phyloP scores from a whole-genome alignment of 2,888 invertebrate genomes.

The Sipha maydis region DNA sequence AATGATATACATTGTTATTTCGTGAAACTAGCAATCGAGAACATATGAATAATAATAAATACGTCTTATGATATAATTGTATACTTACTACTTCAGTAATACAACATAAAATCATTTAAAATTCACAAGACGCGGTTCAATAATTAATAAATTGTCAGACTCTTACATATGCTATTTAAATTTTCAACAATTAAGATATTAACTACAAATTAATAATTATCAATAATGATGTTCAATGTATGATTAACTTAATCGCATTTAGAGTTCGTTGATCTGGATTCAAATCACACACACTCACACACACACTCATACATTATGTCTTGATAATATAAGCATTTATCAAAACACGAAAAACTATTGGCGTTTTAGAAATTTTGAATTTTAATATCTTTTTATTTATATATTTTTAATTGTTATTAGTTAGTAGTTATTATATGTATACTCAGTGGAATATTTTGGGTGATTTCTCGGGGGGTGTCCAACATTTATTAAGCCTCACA shows the following conservation, averaged over 20 bases:
- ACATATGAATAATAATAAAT: neutral
- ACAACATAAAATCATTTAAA: neutral
- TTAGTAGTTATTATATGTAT: neutral
- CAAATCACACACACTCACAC: neutral
- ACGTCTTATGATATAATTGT: neutral
- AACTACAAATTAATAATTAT: neutral
- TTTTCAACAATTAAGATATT: neutral
- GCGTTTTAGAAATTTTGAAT: neutral
- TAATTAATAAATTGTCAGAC: neutral
- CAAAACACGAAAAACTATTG: neutral
- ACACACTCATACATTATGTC: neutral
- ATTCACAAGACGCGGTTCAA: neutral
- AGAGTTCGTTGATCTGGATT: neutral
- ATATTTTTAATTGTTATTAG: neutral
- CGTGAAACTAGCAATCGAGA: neutral
- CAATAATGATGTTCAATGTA: neutral
- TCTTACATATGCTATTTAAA: neutral
- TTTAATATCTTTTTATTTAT: neutral
- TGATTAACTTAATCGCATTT: neutral
- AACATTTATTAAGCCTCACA: no score
- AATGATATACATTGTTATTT: neutral
- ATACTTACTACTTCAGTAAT: neutral
- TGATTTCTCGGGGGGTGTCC: no score
- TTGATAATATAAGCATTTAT: neutral
- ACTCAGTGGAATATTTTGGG: no score